Evolutionary conservation across 2,888 invertebrate species (phyloP), one percentile per base, ranked within the genome.

Genomic region (Anthrax anthrax): DNA sequence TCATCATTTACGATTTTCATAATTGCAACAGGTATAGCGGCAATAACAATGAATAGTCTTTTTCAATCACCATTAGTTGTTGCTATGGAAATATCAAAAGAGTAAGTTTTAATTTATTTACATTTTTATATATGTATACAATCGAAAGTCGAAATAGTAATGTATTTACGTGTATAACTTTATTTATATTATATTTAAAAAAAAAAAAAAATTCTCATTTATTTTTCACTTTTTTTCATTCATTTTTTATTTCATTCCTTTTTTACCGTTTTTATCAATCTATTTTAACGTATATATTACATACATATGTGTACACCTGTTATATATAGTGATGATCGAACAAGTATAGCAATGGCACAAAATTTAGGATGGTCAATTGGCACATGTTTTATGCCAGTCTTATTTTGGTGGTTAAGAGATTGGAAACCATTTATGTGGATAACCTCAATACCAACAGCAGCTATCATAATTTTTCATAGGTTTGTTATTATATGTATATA

Each of bases 41-140:
- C 67, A 47, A 54, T 73, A 27, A 62, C 72, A 34, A 63, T 69
- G 10, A 69, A 69, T 49, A 64, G 70, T 42, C 61, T 72, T 16
- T 72, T 71, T 53, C 70, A 71, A 57, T 63, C 72, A 44, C 70
- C 73, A 13, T 60, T 72, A 49, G 68, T 74, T 50, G 67, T 73
- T 50, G 69, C 70, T 48, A 72, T 74, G 70, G 75, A 75, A 63
- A 71, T 72, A 55, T 72, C 72, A 4, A 63, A 68, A 54, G 66
- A 67, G 67, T 67, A 62, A 65, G 66, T 61, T 23, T 23, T 50
- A 47, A 18, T 34, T 14, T 17, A n/a, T 18, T 39, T 44, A 32
- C 17, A 29, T 41, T 29, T n/a, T 29, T 27, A 27, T 27, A 8
- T 27, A 8, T 27, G 23, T 9, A 27, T 23, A 23, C 9, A 27